Conservation (phyloP, 1,140 invertebrate species). For the Solen grandis region DNA sequence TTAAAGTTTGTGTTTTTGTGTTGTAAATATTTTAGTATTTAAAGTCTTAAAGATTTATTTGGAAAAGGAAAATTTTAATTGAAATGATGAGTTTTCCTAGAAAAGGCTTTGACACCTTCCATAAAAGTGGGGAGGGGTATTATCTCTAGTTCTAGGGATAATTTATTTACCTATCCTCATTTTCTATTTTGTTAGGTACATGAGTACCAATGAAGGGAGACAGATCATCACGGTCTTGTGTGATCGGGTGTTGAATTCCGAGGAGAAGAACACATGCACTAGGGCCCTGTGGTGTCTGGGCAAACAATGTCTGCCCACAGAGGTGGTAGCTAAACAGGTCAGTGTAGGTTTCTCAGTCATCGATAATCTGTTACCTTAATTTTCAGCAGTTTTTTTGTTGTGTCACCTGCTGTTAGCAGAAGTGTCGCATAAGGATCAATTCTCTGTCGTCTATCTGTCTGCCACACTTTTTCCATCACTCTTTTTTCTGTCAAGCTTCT, state of each 20-base stretch:
- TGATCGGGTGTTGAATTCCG: conserved; percentile 56
- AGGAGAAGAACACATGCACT: conserved; percentile 69
- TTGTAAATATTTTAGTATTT: no score
- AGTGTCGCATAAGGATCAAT: not conserved
- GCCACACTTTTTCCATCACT: not conserved
- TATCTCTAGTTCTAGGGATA: not conserved
- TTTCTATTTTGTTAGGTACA: conserved; percentile 41
- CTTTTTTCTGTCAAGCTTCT: not conserved
- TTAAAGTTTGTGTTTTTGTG: no score
- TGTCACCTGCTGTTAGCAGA: not conserved
- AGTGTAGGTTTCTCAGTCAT: not conserved
- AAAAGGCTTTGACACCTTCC: not conserved
- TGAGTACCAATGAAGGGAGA: conserved; percentile 23
- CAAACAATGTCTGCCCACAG: conserved; percentile 62
- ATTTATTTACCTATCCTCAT: not conserved
- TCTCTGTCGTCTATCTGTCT: not conserved
- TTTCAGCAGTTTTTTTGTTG: not conserved
- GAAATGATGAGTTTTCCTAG: not conserved
- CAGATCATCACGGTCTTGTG: conserved; percentile 42
- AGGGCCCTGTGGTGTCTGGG: conserved; percentile 70
- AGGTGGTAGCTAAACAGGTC: conserved; percentile 62
- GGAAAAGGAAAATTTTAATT: no score
- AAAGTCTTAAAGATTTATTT: no score
- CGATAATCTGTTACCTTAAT: not conserved
- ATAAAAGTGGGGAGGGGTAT: not conserved